Conservation (phyloP, 2,797 vertebrate genomes). For the Typhlichthys subterraneus region DNA sequence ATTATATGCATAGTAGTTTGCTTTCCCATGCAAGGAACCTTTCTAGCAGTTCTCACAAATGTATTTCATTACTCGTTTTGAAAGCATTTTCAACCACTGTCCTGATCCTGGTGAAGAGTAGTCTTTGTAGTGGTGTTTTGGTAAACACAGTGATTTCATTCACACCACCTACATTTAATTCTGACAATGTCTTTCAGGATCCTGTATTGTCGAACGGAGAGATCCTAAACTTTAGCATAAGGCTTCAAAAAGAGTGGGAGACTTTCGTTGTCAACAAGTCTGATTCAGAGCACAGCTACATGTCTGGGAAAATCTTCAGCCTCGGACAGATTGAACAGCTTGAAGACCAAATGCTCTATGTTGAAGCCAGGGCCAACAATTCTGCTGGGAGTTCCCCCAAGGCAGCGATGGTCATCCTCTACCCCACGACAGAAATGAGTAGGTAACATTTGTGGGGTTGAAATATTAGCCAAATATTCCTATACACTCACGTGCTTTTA, state of each 20-base stretch:
- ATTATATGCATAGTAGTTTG: too few relatives aligned
- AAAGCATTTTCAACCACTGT: too few relatives aligned
- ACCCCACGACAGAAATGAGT: conserved; percentile 46
- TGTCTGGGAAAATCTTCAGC: conserved; percentile 34
- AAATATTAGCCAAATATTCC: too few relatives aligned
- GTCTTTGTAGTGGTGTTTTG: too few relatives aligned
- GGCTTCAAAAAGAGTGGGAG: conserved; percentile 27
- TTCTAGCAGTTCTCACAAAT: too few relatives aligned
- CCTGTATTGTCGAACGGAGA: conserved; percentile 81
- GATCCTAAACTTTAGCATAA: conserved; percentile 80
- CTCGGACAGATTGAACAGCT: conserved; percentile 29
- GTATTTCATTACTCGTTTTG: too few relatives aligned
- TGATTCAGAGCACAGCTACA: conserved; percentile 26
- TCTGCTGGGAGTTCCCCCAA: conserved; percentile 75
- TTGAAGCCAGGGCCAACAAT: conserved; percentile 78
- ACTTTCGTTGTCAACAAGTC: conserved; percentile 47
- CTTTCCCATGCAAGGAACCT: too few relatives aligned
- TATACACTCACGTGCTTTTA: too few relatives aligned
- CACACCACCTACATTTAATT: background rate
- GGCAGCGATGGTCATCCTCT: conserved; percentile 69
- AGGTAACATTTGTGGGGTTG: conserved; percentile 22
- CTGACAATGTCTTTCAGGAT: conserved; percentile 68
- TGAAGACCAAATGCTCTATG: conserved; percentile 6
- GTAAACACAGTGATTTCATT: background rate
- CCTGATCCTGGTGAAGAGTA: too few relatives aligned